A percentile compares a stretch with the other conserved stretches of the same genome.
Conservation (phyloP, 2,113 vertebrate genomes). For the Nerophis lumbriciformis region DNA sequence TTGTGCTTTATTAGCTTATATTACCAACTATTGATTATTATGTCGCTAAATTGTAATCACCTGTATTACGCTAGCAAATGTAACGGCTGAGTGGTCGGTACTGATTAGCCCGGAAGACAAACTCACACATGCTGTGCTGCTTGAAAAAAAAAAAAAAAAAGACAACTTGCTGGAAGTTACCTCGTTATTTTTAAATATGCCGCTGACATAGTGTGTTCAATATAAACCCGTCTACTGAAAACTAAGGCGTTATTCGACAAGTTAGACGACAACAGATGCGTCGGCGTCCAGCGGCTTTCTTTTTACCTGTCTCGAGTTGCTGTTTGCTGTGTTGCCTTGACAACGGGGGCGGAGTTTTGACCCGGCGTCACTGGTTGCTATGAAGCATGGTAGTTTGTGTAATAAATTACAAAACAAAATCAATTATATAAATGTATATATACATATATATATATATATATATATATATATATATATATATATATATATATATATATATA, state of each 20-base stretch:
- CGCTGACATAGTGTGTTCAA: not conserved
- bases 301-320: not conserved
- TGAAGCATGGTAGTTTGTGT: not conserved
- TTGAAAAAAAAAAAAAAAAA: not conserved
- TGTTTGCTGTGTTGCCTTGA: not conserved
- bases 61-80: too few species aligned
- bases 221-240: too few species aligned
- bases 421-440: too few species aligned
- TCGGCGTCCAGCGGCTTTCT: not conserved
- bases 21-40: too few species aligned
- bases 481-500: too few species aligned
- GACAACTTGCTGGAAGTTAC: not conserved
- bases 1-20: too few species aligned
- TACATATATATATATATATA: too few species aligned
- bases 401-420: too few species aligned
- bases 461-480: too few species aligned
- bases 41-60: too few species aligned
- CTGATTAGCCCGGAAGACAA: not conserved
- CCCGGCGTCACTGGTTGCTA: slow-evolving; percentile 1
- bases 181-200: not conserved
- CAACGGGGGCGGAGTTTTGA: slow-evolving; percentile 8
- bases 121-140: not conserved
- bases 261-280: too few species aligned
- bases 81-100: too few species aligned
- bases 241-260: not conserved